Base-by-base conservation (phyloP, 2,888 invertebrate species). In the Pristionchus mayeri region DNA sequence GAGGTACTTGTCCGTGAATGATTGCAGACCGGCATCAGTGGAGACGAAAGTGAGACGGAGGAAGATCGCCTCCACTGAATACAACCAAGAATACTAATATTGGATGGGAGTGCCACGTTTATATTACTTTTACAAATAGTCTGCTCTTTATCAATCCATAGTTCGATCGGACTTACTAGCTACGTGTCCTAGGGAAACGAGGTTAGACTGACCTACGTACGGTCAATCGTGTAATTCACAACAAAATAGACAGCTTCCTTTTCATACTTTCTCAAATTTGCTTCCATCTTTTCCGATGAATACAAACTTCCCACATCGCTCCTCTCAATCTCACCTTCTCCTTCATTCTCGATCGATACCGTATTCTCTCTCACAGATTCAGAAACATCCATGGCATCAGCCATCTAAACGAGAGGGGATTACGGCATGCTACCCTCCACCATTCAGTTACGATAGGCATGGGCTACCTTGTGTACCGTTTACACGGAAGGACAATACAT, bases 61-160 rank as follows among this genome's bases (percentile, higher is more conserved):
- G 82, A 87, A 86, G 16, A 88, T 34, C 2, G 87, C 84, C 48
- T 89, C 88, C n/a, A 89, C 88, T 89, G 86, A 84, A 9, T 44
- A 13, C n/a, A n/a, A n/a, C n/a, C n/a, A n/a, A n/a, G n/a, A n/a
- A n/a, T n/a, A n/a, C n/a, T n/a, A n/a, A n/a, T n/a, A n/a, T n/a
- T n/a, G n/a, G n/a, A n/a, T n/a, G n/a, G n/a, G n/a, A n/a, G n/a
- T n/a, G n/a, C n/a, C n/a, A n/a, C n/a, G n/a, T n/a, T n/a, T n/a
- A n/a, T n/a, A n/a, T n/a, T n/a, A n/a, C n/a, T n/a, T n/a, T n/a
- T n/a, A n/a, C n/a, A n/a, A n/a, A n/a, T n/a, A n/a, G n/a, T n/a
- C n/a, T n/a, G n/a, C n/a, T n/a, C n/a, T n/a, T n/a, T n/a, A n/a
- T n/a, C n/a, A n/a, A n/a, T n/a, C n/a, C n/a, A n/a, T n/a, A n/a